phyloP scores from a whole-genome alignment of 2,113 vertebrate species.

The Myotis lucifugus region DNA sequence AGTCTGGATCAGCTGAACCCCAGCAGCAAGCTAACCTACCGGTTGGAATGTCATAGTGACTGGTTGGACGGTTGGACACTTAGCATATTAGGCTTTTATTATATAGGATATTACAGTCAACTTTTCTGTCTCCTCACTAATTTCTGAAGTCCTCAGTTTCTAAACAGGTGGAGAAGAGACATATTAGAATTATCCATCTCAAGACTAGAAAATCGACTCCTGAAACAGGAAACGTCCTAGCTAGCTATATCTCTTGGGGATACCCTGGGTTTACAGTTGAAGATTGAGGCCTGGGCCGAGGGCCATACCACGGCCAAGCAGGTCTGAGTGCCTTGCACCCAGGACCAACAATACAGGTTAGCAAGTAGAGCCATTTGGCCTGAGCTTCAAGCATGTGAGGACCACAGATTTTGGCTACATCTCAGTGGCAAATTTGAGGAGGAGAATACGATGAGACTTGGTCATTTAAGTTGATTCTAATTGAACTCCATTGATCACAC shows the following conservation, averaged over 20 bases:
- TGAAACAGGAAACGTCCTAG: conserved; percentile 46
- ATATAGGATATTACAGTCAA: background rate
- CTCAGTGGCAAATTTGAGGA: background rate
- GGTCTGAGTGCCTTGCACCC: background rate
- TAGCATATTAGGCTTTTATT: too few species aligned
- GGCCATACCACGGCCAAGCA: background rate
- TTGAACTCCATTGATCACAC: background rate
- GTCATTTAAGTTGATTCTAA: background rate
- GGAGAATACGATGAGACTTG: background rate
- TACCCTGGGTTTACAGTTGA: background rate
- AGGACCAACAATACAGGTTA: background rate
- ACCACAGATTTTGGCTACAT: background rate
- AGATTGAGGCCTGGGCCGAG: background rate
- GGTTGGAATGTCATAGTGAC: too few species aligned
- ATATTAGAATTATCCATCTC: conserved; percentile 14
- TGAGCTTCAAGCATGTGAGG: background rate
- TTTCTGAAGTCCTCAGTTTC: conserved; percentile 7
- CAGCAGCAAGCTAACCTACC: too few species aligned
- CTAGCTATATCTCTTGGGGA: background rate
- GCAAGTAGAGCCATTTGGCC: background rate
- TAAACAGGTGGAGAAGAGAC: background rate
- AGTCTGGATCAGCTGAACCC: too few species aligned
- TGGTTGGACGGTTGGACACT: too few species aligned
- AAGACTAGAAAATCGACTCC: background rate
- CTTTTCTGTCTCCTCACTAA: background rate